A percentile compares a stretch with the other conserved stretches of the same genome.
Conservation (phyloP, 2,113 vertebrate species). For the Chrysemys picta region DNA sequence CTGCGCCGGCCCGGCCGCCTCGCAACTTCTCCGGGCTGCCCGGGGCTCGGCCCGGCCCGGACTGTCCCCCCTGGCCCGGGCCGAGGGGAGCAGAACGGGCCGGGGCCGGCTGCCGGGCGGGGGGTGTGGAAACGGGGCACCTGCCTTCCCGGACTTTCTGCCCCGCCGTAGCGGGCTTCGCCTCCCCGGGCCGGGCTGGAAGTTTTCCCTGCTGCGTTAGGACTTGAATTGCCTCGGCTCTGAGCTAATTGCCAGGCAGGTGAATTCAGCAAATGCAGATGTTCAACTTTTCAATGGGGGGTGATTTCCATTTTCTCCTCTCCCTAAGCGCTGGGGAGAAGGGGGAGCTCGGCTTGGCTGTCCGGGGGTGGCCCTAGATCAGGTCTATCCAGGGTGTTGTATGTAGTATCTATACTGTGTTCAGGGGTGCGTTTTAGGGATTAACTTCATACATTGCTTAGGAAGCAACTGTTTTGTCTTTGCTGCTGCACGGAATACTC, state of each 20-base stretch:
- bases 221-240: background rate
- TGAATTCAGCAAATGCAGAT: conserved; percentile 34
- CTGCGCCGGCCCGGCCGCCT: conserved; percentile 42
- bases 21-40: conserved; percentile 55
- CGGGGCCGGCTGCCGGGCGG: background rate
- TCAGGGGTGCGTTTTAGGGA: background rate
- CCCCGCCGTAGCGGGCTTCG: background rate
- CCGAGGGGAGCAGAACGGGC: background rate
- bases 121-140: conserved; percentile 13
- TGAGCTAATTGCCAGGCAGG: conserved; percentile 3
- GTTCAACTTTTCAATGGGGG: conserved; percentile 47
- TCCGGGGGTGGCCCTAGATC: too few relatives aligned
- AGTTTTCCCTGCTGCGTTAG: conserved; percentile 37
- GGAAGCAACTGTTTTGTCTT: background rate
- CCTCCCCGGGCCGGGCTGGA: conserved; percentile 5
- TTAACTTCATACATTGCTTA: background rate
- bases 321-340: background rate
- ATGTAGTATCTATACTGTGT: too few relatives aligned
- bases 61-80: conserved; percentile 8
- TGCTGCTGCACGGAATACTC: background rate
- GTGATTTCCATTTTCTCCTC: background rate
- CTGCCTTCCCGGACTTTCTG: background rate
- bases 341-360: too few relatives aligned
- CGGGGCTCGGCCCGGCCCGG: background rate
- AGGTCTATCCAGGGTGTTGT: too few relatives aligned